phyloP scores from a whole-genome alignment of 2,797 vertebrate species.

The Esox masquinongy region DNA sequence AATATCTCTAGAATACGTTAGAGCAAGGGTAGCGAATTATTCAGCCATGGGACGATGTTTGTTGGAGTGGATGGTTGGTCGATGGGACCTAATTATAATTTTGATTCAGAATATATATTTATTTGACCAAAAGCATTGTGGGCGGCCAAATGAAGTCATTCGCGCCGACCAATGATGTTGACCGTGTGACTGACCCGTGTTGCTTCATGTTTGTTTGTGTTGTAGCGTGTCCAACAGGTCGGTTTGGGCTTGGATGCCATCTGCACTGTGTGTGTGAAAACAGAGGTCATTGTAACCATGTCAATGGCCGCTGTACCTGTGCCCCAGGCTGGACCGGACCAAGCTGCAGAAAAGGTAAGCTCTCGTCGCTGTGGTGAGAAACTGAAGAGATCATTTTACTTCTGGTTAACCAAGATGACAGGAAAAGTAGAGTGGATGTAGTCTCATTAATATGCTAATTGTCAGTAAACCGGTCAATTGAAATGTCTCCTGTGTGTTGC shows the following conservation, averaged over 20 bases:
- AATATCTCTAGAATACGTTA: background rate
- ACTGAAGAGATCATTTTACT: too few species aligned
- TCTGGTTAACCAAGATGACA: too few species aligned
- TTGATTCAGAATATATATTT: too few species aligned
- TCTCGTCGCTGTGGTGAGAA: too few species aligned
- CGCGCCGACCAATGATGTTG: too few species aligned
- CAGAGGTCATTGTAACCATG: conserved; percentile 80
- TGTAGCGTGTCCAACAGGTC: conserved; percentile 82
- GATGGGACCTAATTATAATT: too few species aligned
- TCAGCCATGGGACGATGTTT: too few species aligned
- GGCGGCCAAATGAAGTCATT: too few species aligned
- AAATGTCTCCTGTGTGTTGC: conserved; percentile 8
- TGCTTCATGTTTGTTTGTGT: conserved; percentile 2
- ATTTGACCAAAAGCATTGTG: too few species aligned
- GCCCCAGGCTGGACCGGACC: conserved; percentile 85
- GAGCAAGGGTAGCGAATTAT: too few species aligned
- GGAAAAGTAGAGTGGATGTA: background rate
- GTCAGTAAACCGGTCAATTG: background rate
- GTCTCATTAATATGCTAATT: background rate
- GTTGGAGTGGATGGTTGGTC: too few species aligned
- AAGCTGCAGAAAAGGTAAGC: conserved; percentile 85
- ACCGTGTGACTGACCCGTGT: background rate
- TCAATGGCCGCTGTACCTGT: conserved; percentile 84
- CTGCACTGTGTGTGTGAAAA: conserved; percentile 86
- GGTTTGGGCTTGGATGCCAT: conserved; percentile 84